Evolutionary conservation across 2,797 vertebrate genomes (phyloP), one percentile per base, ranked within the genome.

Genomic region (Podarcis siculus): DNA sequence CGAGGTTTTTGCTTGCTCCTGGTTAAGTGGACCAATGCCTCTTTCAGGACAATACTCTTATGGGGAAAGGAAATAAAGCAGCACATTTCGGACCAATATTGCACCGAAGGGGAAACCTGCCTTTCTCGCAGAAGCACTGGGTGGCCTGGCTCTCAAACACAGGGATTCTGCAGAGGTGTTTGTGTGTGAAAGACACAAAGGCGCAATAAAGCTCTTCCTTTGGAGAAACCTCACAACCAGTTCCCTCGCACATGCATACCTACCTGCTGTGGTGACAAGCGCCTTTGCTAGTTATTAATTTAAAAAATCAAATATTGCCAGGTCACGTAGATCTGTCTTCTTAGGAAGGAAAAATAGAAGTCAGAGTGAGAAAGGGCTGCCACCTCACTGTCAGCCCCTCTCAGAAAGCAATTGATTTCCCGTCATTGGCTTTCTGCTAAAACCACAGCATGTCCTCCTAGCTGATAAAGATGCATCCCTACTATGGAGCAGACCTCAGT

Each of bases 351-450:
- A 64, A 82, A 71, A 37, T 83, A 91, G 87, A 88, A 94, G 75
- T 73, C 82, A 90, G 78, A 21, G 21, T 32, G n/a, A 86, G 77
- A 89, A 88, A 93, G 90, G 80, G 87, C 17, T 84, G 86, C 45
- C 92, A 86, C 83, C 72, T 89, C 91, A 83, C 77, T 19, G 1
- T 37, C 13, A 88, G 67, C 17, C 78, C 79, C 92, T 93, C 93
- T 95, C 90, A 91, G 82, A 71, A 19, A 92, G 77, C 69, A 80
- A 95, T 92, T 94, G 95, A 93, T 96, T 95, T 94, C 71, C 87
- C 88, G 86, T 86, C 75, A 1, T 42, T 85, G 82, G 13, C 85
- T 86, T 87, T 94, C 89, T 90, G 80, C 87, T 87, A 89, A 94
- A 94, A 94, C 91, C 92, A 90, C 93, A 94, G 88, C 84, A 45